phyloP scores from a whole-genome alignment of 2,113 vertebrate genomes.

The Siniperca knerii region DNA sequence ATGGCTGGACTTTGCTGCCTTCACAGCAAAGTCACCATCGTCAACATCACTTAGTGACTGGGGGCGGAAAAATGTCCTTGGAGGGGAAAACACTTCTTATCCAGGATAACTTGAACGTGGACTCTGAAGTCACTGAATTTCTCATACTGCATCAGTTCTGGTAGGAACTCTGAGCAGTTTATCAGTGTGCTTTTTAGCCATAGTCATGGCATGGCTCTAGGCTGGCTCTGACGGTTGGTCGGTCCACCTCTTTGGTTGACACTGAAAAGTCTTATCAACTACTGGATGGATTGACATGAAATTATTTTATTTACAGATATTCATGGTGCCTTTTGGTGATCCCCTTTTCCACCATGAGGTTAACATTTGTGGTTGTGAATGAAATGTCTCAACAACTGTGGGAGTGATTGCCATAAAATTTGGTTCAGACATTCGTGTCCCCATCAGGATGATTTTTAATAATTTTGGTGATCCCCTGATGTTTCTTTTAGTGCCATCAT shows the following conservation, averaged over 20 bases:
- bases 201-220: too few relatives aligned
- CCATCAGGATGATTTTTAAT: too few relatives aligned
- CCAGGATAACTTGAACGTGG: neutral
- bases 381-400: too few relatives aligned
- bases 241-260: neutral
- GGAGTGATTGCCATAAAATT: too few relatives aligned
- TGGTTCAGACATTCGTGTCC: too few relatives aligned
- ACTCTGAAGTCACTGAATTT: neutral
- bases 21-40: constrained; percentile 24
- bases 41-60: neutral
- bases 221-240: too few relatives aligned
- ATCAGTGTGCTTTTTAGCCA: too few relatives aligned
- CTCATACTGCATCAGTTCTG: neutral
- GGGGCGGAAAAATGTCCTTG: constrained; percentile 14
- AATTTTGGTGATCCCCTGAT: too few relatives aligned
- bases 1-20: neutral
- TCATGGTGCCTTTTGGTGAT: neutral
- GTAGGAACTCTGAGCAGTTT: neutral
- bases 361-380: neutral
- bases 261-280: neutral
- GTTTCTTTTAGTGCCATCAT: too few relatives aligned
- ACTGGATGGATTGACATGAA: neutral
- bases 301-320: neutral
- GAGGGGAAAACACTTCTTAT: neutral
- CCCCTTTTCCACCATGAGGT: neutral